Conservation (phyloP, 2,113 vertebrate species). For the Pleuronectes platessa region DNA sequence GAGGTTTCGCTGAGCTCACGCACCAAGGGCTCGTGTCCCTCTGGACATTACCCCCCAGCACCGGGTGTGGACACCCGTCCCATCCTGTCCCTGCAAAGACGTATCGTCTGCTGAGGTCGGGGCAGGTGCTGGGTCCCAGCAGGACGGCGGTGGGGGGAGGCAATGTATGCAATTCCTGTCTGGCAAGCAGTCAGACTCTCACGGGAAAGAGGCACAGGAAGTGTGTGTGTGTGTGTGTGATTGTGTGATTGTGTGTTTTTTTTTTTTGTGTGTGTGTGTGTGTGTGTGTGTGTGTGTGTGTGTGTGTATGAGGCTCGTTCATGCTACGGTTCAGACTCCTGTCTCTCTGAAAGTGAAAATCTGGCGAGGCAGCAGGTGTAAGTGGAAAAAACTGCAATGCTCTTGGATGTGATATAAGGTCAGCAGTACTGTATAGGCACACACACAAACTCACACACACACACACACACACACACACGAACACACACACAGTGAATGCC, state of each 20-base stretch:
- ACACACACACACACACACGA: neutral
- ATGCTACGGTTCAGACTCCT: conserved; percentile 24
- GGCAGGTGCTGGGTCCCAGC: conserved; percentile 57
- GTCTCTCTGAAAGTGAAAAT: conserved; percentile 54
- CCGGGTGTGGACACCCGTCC: conserved; percentile 53
- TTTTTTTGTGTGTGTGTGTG: conserved; percentile 34
- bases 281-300: conserved; percentile 6
- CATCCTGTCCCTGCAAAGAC: conserved; percentile 60
- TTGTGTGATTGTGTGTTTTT: conserved; percentile 27
- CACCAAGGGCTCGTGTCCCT: conserved; percentile 43
- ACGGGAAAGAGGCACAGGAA: conserved; percentile 73
- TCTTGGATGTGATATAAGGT: conserved; percentile 55
- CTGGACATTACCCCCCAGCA: conserved; percentile 40
- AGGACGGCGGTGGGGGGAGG: conserved; percentile 33
- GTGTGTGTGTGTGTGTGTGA: conserved; percentile 35
- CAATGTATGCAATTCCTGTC: conserved; percentile 76
- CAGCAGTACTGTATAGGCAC: conserved; percentile 49
- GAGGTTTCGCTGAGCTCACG: conserved; percentile 48
- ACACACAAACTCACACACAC: neutral
- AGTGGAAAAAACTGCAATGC: conserved; percentile 43
- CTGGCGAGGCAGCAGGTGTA: conserved; percentile 64
- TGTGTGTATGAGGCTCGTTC: neutral
- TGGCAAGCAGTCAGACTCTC: conserved; percentile 75
- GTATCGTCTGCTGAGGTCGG: conserved; percentile 19
- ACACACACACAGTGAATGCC: conserved; percentile 16